Evolutionary conservation across 53 echinoderm and acorn worm species (phyloP).

Genomic region (Astropecten irregularis): DNA sequence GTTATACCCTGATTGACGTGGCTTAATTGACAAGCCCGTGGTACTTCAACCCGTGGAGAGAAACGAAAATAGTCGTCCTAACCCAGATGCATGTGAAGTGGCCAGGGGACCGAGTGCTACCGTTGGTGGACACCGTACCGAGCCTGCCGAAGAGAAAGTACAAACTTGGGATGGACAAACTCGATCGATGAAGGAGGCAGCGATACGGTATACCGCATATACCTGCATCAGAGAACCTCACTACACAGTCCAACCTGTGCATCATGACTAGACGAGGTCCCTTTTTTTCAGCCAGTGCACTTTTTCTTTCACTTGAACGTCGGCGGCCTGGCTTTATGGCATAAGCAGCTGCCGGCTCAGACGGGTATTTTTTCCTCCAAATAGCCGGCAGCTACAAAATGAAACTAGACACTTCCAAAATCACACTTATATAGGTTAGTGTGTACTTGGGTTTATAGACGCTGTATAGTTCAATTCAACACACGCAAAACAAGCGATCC

Average conservation of each 20-base stretch:
- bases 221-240: too few relatives aligned
- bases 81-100: constrained; percentile 35
- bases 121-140: too few relatives aligned
- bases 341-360: constrained; percentile 24
- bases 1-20: constrained; percentile 25
- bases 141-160: too few relatives aligned
- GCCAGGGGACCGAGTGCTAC: not conserved
- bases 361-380: constrained; percentile 15
- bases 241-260: too few relatives aligned
- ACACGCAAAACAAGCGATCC: not conserved
- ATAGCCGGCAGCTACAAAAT: constrained; percentile 26
- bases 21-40: constrained; percentile 43
- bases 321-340: too few relatives aligned
- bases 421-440: constrained; percentile 33
- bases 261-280: not conserved
- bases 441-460: constrained; percentile 11
- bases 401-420: constrained; percentile 41
- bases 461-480: not conserved
- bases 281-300: too few relatives aligned
- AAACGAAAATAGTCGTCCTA: too few relatives aligned
- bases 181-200: too few relatives aligned
- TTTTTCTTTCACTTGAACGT: too few relatives aligned
- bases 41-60: not conserved
- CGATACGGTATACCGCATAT: too few relatives aligned
- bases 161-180: too few relatives aligned